Conservation (phyloP, 2,888 invertebrate genomes). For the Noctua fimbriata region DNA sequence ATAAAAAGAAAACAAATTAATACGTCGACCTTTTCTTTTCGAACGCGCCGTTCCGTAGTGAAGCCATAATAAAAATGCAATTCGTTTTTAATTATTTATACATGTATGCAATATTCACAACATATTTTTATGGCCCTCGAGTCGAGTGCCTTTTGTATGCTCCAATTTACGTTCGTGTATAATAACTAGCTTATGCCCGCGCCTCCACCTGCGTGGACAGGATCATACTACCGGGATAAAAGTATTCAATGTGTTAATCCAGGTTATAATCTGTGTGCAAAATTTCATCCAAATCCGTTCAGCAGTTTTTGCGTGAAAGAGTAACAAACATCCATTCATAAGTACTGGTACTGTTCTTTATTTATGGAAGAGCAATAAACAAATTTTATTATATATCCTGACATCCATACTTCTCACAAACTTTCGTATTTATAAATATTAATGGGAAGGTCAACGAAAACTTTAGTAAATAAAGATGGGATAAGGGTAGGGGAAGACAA, state of each 20-base stretch:
- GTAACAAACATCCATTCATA: too few relatives aligned
- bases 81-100: constrained; percentile 19
- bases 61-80: background rate
- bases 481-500: background rate
- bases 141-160: background rate
- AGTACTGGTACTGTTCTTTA: too few relatives aligned
- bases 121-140: constrained; percentile 2
- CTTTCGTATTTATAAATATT: too few relatives aligned
- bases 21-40: constrained; percentile 2
- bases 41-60: background rate
- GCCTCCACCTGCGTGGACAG: too few relatives aligned
- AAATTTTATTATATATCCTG: too few relatives aligned
- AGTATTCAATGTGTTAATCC: too few relatives aligned
- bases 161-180: background rate
- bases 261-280: too few relatives aligned
- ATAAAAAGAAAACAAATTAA: background rate
- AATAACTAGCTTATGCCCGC: background rate
- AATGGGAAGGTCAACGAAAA: background rate
- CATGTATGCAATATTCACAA: background rate
- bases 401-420: too few relatives aligned
- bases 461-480: background rate
- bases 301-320: too few relatives aligned
- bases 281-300: too few relatives aligned
- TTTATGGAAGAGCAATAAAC: too few relatives aligned
- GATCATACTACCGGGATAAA: too few relatives aligned